A percentile compares a stretch with the other conserved stretches of the same genome.
These are phyloP conservation scores for Cryptomyrus ogoouensis DNA, from an alignment of 2,113 vertebrate species.

Conservation along the genomic window DNA sequence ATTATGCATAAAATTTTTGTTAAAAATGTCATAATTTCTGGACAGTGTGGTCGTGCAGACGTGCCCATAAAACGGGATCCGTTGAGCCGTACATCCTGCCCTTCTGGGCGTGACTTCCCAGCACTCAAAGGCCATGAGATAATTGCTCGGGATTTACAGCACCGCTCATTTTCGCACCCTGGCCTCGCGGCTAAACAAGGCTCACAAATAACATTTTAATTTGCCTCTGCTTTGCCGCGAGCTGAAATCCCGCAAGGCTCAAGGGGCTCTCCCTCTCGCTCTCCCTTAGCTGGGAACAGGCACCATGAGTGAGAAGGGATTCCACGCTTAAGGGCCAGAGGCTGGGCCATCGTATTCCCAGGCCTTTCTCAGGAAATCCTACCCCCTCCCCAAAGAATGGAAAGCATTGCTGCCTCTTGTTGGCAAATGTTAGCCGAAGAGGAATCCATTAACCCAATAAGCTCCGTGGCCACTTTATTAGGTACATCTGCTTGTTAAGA, in stretches of 20 bases:
- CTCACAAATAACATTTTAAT: constrained; percentile 9
- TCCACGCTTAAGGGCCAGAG: not conserved
- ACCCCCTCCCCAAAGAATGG: not conserved
- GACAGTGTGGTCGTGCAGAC: not conserved
- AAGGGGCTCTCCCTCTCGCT: not conserved
- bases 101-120: not conserved
- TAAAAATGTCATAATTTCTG: not conserved
- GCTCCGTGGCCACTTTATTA: not conserved
- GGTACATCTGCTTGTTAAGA: not conserved
- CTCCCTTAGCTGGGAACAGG: not conserved
- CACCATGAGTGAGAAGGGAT: not conserved
- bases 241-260: not conserved
- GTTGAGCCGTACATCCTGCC: not conserved
- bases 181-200: not conserved
- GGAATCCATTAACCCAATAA: constrained; percentile 10
- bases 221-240: not conserved
- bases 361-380: not conserved
- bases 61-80: not conserved
- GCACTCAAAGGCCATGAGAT: not conserved
- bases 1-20: not conserved
- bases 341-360: not conserved
- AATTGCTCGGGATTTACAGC: not conserved
- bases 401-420: not conserved
- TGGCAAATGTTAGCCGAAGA: not conserved
- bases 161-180: not conserved